Base-by-base conservation (phyloP, 2,797 vertebrate genomes). In the Channallabes apus region DNA sequence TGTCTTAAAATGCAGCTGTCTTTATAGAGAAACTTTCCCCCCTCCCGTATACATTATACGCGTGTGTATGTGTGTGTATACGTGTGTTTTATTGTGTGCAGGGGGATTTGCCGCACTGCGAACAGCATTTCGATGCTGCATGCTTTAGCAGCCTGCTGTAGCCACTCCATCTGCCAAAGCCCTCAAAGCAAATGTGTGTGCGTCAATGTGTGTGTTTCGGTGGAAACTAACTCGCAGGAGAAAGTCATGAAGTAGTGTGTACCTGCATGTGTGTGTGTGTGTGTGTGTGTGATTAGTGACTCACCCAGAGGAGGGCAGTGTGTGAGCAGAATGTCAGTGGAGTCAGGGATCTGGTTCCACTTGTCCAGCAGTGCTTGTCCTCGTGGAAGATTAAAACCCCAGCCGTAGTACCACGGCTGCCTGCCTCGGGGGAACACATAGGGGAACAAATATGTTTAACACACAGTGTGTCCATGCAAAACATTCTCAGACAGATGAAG, bases 361-460 rank as follows among this genome's bases (percentile, higher is more conserved):
- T 99, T 99, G 95, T 99, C 97, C 92, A 99, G 94, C 88, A 99
- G 95, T 38, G 97, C 97, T 91, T 99, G 97, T 89, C 98, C 98
- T 88, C 98, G 93, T 0, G 97, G 97, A 83, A 99, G 95, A 93
- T 99, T 99, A 91, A 99, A 99, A 87, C 97, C 98, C 98, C 98
- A 99, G 88, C 97, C 97, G 2, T 98, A 99, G 91, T 98, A 99
- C 98, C 97, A 99, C 72, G 98, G 98, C 95, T 99, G 98, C 98
- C 98, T 99, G 92, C 41, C 90, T 88, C 91, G 82, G 82, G 85
- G 20, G 87, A 54, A 88, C 79, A 89, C 69, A 90, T 56, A 90
- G 24, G 24, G 56, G 24, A 61, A n/a, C 84, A 65, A 86, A 72
- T 75, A 75, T 68, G n/a, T 64, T 86, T 85, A 86, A 35, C 29